A percentile compares a stretch with the other conserved stretches of the same genome.
Evolutionary conservation across 2,797 vertebrate species (phyloP).

Genomic region (Diglossa cyanea): DNA sequence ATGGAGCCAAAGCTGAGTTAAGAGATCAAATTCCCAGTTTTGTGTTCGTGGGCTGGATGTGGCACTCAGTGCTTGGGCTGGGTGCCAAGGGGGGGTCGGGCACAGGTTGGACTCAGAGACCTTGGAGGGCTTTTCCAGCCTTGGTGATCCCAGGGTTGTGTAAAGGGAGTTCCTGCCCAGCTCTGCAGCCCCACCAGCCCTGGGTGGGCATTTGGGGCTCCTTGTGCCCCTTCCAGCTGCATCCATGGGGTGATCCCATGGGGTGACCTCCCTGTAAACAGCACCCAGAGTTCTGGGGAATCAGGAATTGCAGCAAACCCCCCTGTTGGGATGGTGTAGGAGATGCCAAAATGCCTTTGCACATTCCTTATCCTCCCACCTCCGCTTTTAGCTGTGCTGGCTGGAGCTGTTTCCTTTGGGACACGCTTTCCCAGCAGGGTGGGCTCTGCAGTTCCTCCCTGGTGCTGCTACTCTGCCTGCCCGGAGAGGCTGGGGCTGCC

Average conservation of each 20-base stretch:
- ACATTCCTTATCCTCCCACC: background rate
- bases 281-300: rapidly evolving
- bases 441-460: background rate
- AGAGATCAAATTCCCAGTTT: background rate
- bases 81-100: background rate
- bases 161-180: rapidly evolving
- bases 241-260: too few species aligned
- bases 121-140: background rate
- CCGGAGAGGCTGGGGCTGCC: background rate
- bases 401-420: background rate
- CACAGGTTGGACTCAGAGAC: background rate
- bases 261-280: background rate
- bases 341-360: background rate
- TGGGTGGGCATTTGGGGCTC: rapidly evolving
- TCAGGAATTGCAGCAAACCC: background rate
- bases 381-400: rapidly evolving
- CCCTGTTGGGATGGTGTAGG: rapidly evolving
- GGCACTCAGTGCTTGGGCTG: background rate
- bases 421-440: rapidly evolving
- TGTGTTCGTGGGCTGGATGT: rapidly evolving
- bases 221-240: background rate
- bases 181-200: background rate
- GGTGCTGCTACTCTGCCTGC: background rate
- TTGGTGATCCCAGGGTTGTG: background rate
- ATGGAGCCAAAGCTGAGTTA: background rate